Base-by-base conservation (phyloP, 2,888 invertebrate genomes). In the Diploptera punctata region DNA sequence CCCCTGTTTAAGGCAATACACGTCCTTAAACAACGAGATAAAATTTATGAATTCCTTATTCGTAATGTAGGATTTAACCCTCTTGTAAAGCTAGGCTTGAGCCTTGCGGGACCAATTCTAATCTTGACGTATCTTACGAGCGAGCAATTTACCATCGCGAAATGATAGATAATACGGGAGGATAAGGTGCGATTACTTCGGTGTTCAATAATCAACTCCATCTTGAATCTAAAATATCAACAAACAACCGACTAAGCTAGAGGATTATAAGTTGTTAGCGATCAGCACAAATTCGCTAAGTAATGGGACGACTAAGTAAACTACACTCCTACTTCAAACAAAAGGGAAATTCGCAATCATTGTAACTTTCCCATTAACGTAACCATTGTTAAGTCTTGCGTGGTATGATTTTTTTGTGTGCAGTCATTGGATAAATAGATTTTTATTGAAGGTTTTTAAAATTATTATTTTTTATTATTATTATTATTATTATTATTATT, bases 141-240 rank as follows among this genome's bases (percentile, higher is more conserved):
- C 57, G 29, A 29, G 57, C 57, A 57, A 57, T 29, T 57, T 57
- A 16, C 57, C 57, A 57, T 31, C 16, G 57, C 57, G 57, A 57
- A 57, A 57, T 57, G 57, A 57, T 57, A 57, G 57, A 57, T 57
- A 57, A 57, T 57, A 57, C 57, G n/a, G 29, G 57, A 57, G 57
- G 57, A 57, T 57, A 57, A 57, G 57, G 57, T 57, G 57, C 57
- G 57, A 57, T 57, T 57, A 57, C 57, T 29, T 29, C 16, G 57
- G 29, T 29, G 21, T 57, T 57, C 57, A 57, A 57, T 57, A 57
- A 57, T 29, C 57, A 57, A 57, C 57, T 29, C 29, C 57, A 57
- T 57, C 29, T 31, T 57, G 16, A 57, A 57, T 57, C 57, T 57
- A 57, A 57, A 57, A 57, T 29, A 57, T 57, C 57, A 57, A 57